phyloP scores from a whole-genome alignment of 2,797 vertebrate genomes.

The Scyliorhinus canicula region DNA sequence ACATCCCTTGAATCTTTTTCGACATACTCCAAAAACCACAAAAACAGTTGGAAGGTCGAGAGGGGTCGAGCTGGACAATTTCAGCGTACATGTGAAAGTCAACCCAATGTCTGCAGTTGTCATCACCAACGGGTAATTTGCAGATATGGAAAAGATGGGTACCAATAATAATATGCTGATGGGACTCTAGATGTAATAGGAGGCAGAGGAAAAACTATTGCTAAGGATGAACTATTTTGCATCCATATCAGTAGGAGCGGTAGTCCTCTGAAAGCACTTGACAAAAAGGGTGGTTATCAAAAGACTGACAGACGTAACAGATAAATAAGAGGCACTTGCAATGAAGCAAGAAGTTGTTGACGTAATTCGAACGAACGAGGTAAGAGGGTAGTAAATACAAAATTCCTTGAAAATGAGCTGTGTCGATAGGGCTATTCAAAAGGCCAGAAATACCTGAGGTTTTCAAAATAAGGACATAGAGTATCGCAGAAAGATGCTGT shows the following conservation, averaged over 20 bases:
- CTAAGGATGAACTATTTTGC: not conserved
- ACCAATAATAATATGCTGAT: not conserved
- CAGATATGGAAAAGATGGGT: not conserved
- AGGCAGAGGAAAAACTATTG: not conserved
- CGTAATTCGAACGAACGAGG: not conserved
- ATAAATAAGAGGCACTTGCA: not conserved
- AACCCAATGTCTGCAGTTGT: not conserved
- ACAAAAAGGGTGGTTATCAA: not conserved
- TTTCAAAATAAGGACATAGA: not conserved
- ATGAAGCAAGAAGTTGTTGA: not conserved
- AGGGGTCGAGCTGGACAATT: not conserved
- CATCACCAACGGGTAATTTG: not conserved
- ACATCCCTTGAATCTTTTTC: no score
- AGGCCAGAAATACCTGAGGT: not conserved
- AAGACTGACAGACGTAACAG: not conserved
- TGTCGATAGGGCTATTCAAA: not conserved
- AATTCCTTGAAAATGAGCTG: not conserved
- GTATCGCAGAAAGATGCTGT: not conserved
- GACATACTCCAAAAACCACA: not conserved
- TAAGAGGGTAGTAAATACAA: not conserved
- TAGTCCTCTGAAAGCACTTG: not conserved
- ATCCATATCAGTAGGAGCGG: not conserved
- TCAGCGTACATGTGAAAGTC: not conserved
- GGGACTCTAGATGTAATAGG: not conserved
- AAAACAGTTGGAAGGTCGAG: not conserved